A percentile compares a stretch with the other conserved stretches of the same genome.
Conservation (phyloP, 2,797 vertebrate genomes). For the Peromyscus nudipes region DNA sequence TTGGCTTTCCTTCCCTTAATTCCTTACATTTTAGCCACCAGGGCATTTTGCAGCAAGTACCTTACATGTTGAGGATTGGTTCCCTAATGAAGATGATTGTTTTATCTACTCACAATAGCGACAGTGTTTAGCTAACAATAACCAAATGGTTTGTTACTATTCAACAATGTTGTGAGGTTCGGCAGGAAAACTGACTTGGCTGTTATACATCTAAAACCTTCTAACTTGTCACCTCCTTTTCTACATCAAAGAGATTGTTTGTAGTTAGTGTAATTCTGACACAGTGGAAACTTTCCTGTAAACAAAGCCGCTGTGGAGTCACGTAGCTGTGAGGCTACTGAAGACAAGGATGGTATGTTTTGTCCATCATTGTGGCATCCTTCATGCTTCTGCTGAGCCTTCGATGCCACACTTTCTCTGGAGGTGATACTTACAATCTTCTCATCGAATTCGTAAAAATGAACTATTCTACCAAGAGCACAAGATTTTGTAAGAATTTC, state of each 20-base stretch:
- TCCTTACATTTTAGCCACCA: neutral
- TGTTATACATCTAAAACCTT: neutral
- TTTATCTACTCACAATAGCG: neutral
- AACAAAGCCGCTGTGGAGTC: neutral
- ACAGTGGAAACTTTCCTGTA: neutral
- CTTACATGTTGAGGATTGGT: neutral
- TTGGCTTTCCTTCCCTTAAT: neutral
- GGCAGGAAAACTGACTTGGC: neutral
- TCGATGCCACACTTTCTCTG: neutral
- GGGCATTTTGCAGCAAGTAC: neutral
- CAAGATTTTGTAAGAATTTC: neutral
- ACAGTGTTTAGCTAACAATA: constrained; percentile 1
- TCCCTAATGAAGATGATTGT: neutral
- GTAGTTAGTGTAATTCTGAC: constrained; percentile 28
- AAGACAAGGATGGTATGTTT: neutral
- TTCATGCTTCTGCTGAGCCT: neutral
- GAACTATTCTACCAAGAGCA: neutral
- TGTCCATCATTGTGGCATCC: fast-evolving
- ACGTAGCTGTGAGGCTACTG: neutral
- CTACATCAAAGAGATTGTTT: neutral
- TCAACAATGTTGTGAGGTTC: neutral
- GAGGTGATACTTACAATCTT: neutral
- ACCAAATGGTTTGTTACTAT: neutral
- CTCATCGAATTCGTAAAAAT: neutral
- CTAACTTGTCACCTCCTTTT: neutral